Evolutionary conservation across 1,140 invertebrate genomes (phyloP), one percentile per base, ranked within the genome.

Genomic region (Sogatella furcifera): DNA sequence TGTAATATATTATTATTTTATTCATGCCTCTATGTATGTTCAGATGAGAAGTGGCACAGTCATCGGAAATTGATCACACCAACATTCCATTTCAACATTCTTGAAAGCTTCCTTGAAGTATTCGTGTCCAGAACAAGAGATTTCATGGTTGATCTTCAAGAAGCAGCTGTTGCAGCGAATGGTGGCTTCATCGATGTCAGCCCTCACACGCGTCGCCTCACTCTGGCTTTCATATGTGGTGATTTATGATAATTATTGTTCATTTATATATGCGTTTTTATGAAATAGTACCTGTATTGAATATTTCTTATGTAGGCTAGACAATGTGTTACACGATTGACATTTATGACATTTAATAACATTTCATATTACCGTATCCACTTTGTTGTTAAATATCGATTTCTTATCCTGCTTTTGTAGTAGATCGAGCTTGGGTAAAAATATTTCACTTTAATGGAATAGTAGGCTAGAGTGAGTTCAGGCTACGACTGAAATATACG

Each of bases 11-110:
- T n/a, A n/a, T n/a, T n/a, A n/a, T n/a, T n/a, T n/a, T n/a, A n/a
- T n/a, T n/a, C 24, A 56, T 44, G 3, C 5, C 5, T 44, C 17
- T n/a, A n/a, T 9, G 2, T 44, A 3, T 53, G 22, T 60, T 52
- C 38, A 67, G 65, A 64, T 24, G 34, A 52, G 1, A 76, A 67
- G 62, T 68, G 67, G 67, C 61, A 61, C 15, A 59, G 38, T 6
- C 58, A 65, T 34, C 44, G 67, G 17, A 67, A 67, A 54, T 31
- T 67, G 31, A 71, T 93, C 5, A 92, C 90, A 0, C 90, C 90
- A 3, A 84, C 89, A 2, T 92, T 93, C 69, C 89, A 93, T 71
- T 91, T 90, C 68, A 83, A 85, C 67, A 90, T 92, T 57, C 72
- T 92, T 19, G 81, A 89, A 58, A 78, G 85, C 63, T 91, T 89